A percentile compares a stretch with the other conserved stretches of the same genome.
phyloP scores from a whole-genome alignment of 1,140 invertebrate species.

The Heliothis virescens region DNA sequence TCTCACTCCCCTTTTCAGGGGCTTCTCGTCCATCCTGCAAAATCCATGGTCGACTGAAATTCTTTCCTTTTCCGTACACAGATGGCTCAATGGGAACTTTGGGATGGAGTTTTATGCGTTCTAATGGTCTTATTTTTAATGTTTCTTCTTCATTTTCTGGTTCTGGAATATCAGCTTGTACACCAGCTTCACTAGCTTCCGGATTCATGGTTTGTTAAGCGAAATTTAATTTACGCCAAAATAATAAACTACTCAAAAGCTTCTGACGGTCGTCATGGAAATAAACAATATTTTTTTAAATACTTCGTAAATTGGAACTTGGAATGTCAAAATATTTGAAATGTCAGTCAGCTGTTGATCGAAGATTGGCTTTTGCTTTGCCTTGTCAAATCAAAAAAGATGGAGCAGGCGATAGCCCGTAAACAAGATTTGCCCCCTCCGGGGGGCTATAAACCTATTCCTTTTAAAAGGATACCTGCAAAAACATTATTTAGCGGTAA shows the following conservation, averaged over 20 bases:
- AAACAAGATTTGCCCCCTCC: slow-evolving; percentile 95
- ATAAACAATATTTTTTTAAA: neutral
- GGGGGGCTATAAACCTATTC: slow-evolving; percentile 93
- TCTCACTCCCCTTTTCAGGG: slow-evolving; percentile 74
- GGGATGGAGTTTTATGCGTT: slow-evolving; percentile 75
- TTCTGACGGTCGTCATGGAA: slow-evolving; percentile 3
- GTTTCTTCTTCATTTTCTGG: slow-evolving; percentile 63
- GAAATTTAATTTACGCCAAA: slow-evolving; percentile 5
- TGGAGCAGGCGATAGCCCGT: slow-evolving; percentile 74
- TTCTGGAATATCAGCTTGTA: slow-evolving; percentile 77
- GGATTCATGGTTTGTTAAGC: slow-evolving; percentile 38
- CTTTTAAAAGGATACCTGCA: slow-evolving; percentile 90
- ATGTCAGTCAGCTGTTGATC: slow-evolving; percentile 37
- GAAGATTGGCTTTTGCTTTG: slow-evolving; percentile 4
- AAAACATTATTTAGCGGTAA: slow-evolving; percentile 90
- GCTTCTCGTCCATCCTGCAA: slow-evolving; percentile 76
- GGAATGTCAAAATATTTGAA: neutral
- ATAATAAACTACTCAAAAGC: slow-evolving; percentile 7
- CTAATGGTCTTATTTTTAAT: slow-evolving; percentile 75
- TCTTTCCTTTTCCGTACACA: slow-evolving; percentile 78
- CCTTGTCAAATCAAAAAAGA: slow-evolving; percentile 61
- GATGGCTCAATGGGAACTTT: slow-evolving; percentile 78
- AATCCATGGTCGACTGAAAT: slow-evolving; percentile 79
- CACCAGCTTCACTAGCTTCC: slow-evolving; percentile 58
- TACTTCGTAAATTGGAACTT: neutral